Evolutionary conservation across 1,140 invertebrate genomes (phyloP).

Genomic region (Nilaparvata lugens): DNA sequence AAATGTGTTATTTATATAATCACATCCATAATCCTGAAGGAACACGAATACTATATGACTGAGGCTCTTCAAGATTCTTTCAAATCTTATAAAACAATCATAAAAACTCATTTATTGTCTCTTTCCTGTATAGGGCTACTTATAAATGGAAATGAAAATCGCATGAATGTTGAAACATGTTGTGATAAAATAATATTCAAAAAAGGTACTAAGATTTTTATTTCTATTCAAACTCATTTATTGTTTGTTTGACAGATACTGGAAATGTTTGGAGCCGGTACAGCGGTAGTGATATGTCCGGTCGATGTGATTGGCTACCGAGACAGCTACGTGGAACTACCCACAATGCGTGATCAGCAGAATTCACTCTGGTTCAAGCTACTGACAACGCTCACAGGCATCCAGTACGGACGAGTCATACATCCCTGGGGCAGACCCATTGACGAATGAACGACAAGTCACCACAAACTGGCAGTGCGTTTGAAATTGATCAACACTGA

Average conservation of each 20-base stretch:
- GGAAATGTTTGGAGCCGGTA: conserved; percentile 92
- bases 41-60: not conserved
- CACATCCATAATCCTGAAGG: no score
- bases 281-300: conserved; percentile 86
- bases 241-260: conserved; percentile 54
- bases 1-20: not conserved
- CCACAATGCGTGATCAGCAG: conserved; percentile 60
- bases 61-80: not conserved
- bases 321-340: conserved; percentile 53
- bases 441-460: conserved; percentile 8
- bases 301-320: conserved; percentile 70
- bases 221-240: conserved; percentile 23
- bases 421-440: conserved; percentile 56
- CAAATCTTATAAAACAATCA: conserved; percentile 6
- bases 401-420: conserved; percentile 71
- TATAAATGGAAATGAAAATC: no score
- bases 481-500: no score
- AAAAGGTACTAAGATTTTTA: no score
- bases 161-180: no score
- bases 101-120: conserved; percentile 7
- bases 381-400: conserved; percentile 63
- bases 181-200: no score
- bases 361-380: conserved; percentile 55
- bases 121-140: no score
- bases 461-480: no score